phyloP scores from a whole-genome alignment of 2,888 invertebrate species.

The Dugesia japonica region DNA sequence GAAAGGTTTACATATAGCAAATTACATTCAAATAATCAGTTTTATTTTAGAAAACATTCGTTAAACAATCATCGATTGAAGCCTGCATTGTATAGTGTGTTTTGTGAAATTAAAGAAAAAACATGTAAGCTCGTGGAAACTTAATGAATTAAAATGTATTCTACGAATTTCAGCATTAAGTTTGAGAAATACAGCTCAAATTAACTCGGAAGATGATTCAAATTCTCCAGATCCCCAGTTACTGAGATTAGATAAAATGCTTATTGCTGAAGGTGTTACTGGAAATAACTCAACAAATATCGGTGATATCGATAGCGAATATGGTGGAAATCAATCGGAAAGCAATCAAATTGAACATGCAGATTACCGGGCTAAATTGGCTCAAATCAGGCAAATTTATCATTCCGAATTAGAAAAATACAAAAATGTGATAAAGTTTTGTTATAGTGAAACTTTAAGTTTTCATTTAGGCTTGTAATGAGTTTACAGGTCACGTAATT shows the following conservation, averaged over 20 bases:
- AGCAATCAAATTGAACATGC: conserved; percentile 69
- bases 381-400: conserved; percentile 94
- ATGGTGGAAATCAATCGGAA: conserved; percentile 17
- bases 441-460: no score
- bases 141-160: no score
- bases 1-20: conserved; percentile 45
- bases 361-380: conserved; percentile 91
- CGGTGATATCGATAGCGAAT: conserved; percentile 16
- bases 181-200: conserved; percentile 68
- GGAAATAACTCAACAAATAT: conserved; percentile 41
- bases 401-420: conserved; percentile 98
- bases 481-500: conserved; percentile 99
- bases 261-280: conserved; percentile 68
- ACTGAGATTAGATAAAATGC: conserved; percentile 96
- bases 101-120: conserved; percentile 98
- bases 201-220: conserved; percentile 57
- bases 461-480: conserved; percentile 81
- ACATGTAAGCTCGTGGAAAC: conserved; percentile 59
- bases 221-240: conserved; percentile 93
- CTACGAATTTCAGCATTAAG: conserved; percentile 65
- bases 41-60: conserved; percentile 65
- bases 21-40: not conserved
- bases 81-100: conserved; percentile 86
- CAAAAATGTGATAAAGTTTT: conserved; percentile 76
- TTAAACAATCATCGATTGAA: conserved; percentile 96